Evolutionary conservation across 2,113 vertebrate genomes (phyloP), one percentile per base, ranked within the genome.

Genomic region (Sorex araneus): DNA sequence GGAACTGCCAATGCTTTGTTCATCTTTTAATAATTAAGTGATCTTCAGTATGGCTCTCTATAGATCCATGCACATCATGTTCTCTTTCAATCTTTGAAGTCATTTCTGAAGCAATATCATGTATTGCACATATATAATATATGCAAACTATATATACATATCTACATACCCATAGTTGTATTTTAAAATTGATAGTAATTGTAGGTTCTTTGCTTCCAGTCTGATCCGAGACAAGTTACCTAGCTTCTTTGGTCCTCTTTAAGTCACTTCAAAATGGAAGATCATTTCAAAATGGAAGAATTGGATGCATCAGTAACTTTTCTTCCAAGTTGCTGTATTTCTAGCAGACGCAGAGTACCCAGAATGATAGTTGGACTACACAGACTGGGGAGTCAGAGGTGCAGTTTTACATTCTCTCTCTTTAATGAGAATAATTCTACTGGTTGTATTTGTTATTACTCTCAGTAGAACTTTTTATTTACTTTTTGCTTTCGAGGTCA

Each of bases 371-470:
- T 2, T 30, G 3, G 4, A 36, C 5, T 82, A 16, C 1, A 8
- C 47, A 88, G 28, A 30, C 23, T 79, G 19, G 15, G 30, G 80
- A 60, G 84, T 60, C 19, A 15, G 11, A 63, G 12, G 23, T 36
- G 23, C 12, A 71, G 15, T 32, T 84, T 5, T 66, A 40, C 34
- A 12, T 66, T 19, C 21, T 85, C 6, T 3, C 5, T n/a, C 40
- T 1, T 84, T 43, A 84, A 15, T 4, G 25, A 5, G 28, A 75
- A 7, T 47, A 45, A 73, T 87, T 73, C 27, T 75, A 45, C 76
- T 90, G 84, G 32, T 84, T 91, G 45, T 54, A 32, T 89, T 93
- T 78, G 23, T 87, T 91, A 83, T 57, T 83, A 83, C 79, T 67
- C 15, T 13, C 64, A 93, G 90, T 70, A 27, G 89, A 47, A 3